Evolutionary conservation across 2,797 vertebrate genomes (phyloP), one percentile per base, ranked within the genome.

Genomic region (Sebastes itinus): DNA sequence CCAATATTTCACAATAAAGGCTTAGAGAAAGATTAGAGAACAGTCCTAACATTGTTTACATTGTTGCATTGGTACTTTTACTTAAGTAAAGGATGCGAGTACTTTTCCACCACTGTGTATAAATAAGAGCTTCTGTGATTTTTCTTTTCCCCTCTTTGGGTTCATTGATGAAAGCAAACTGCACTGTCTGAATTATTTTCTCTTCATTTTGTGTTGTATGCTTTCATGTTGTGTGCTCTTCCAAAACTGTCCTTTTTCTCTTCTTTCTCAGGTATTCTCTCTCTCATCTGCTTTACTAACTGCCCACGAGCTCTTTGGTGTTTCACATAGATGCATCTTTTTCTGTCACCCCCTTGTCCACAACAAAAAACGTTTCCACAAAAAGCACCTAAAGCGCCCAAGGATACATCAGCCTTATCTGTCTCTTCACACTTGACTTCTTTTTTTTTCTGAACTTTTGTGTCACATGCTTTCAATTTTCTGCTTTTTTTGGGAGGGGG

Each of bases 231-330:
- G 93, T 96, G 86, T 96, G 94, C 96, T 88, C 96, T 93, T 96
- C 96, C 96, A 97, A 66, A 95, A 96, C 95, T 97, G 95, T 95
- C 91, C 95, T 92, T 94, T 64, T 64, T 42, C 92, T 97, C 95
- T 97, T 96, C 96, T 92, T 97, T 96, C 97, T 97, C 95, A 99
- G 98, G 98, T 98, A 94, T 97, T 97, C 97, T 97, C 95, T 98
- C 95, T 97, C 97, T 97, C 97, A 97, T 97, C 97, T 94, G 95
- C 96, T 97, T 97, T 97, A 98, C 96, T 99, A 98, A 97, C 95
- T 94, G 94, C 93, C 96, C 95, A 93, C 95, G 92, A 96, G 94
- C 95, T 95, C 95, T 96, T 96, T 95, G 96, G 95, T 96, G 85
- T 94, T 92, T 95, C 95, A 96, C 94, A 96, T 95, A 93, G 90